Percentiles rank a stretch among this genome's conserved stretches.
phyloP scores from a whole-genome alignment of 2,797 vertebrate genomes.

The Trichosurus vulpecula region DNA sequence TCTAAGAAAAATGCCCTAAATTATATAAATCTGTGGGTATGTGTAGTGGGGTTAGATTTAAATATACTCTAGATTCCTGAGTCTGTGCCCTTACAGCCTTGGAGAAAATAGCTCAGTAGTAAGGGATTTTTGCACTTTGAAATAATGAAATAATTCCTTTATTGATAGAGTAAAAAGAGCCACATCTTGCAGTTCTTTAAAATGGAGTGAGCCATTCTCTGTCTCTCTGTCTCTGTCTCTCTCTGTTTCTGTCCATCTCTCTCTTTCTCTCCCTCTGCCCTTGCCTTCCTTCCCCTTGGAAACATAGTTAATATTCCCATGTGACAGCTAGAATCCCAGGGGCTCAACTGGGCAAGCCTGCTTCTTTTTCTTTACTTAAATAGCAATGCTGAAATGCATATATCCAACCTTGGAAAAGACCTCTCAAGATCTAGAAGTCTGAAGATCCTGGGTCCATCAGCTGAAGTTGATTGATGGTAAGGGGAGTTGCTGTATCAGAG shows the following conservation, averaged over 20 bases:
- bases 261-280: neutral
- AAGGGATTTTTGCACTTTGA: too few species aligned
- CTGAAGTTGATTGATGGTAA: neutral
- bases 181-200: too few species aligned
- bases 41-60: too few species aligned
- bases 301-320: neutral
- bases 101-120: too few species aligned
- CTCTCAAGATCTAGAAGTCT: neutral
- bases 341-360: neutral
- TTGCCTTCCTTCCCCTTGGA: neutral
- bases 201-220: too few species aligned
- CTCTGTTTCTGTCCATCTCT: neutral
- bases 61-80: too few species aligned
- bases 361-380: neutral
- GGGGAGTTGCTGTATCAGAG: neutral
- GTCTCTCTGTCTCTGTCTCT: neutral
- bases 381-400: neutral
- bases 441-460: neutral
- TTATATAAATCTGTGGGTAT: too few species aligned
- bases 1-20: too few species aligned
- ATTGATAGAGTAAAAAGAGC: too few species aligned
- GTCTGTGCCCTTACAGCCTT: too few species aligned
- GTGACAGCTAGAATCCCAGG: neutral
- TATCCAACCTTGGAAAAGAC: neutral
- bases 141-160: too few species aligned